These are phyloP conservation scores for Gallinago paraguaiae DNA, from an alignment of 2,113 vertebrate genomes.

Conservation along the genomic window DNA sequence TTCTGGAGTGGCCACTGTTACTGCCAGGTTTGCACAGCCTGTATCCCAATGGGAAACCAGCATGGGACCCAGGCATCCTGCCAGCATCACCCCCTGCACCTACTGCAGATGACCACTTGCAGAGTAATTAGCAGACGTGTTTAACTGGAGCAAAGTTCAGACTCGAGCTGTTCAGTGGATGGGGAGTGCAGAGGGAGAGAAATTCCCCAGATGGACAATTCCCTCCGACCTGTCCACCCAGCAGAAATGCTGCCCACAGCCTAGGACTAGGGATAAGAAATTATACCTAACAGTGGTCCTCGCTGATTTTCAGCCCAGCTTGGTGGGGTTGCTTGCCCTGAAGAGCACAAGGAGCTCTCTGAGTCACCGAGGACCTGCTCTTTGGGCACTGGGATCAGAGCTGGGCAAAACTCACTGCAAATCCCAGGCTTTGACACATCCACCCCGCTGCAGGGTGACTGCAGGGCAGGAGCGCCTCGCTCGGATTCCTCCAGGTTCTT, in stretches of 20 bases:
- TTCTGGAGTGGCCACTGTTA: not conserved
- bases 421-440: not conserved
- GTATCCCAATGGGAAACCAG: not conserved
- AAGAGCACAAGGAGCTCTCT: not conserved
- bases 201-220: not conserved
- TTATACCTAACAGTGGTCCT: rapidly evolving
- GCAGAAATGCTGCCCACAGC: not conserved
- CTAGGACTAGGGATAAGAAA: not conserved
- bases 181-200: not conserved
- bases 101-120: not conserved
- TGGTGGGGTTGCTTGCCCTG: not conserved
- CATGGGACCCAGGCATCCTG: rapidly evolving
- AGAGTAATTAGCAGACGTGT: not conserved
- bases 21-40: not conserved
- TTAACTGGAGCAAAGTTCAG: not conserved
- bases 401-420: not conserved
- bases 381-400: not conserved
- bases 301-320: not conserved
- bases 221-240: not conserved
- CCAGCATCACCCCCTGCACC: not conserved
- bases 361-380: rapidly evolving
- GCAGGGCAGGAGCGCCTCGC: not conserved
- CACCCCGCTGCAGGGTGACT: not conserved
- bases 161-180: not conserved
- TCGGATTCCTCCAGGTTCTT: not conserved